Evolutionary conservation across 2,113 vertebrate species (phyloP).

Genomic region (Caloenas nicobarica): DNA sequence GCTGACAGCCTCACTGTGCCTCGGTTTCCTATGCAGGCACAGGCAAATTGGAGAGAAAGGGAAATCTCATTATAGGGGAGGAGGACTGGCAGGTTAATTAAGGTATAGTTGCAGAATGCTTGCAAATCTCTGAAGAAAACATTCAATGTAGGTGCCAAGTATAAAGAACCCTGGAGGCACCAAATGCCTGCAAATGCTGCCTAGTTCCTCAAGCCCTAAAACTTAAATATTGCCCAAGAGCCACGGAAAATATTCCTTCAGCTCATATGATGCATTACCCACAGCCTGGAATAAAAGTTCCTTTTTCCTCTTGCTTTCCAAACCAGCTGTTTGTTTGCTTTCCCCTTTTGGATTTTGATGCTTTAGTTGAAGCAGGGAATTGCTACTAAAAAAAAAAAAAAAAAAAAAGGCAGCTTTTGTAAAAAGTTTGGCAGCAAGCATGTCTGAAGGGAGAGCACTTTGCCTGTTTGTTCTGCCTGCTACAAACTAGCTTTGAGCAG

Average conservation of each 20-base stretch:
- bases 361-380: background rate
- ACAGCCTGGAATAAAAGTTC: conserved; percentile 24
- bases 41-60: background rate
- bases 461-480: background rate
- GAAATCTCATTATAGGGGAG: background rate
- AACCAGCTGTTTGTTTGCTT: conserved; percentile 58
- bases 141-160: background rate
- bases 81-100: background rate
- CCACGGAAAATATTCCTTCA: conserved; percentile 4
- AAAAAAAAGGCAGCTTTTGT: background rate
- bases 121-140: background rate
- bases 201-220: background rate
- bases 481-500: background rate
- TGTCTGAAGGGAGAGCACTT: background rate
- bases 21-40: background rate
- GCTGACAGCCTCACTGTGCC: too few relatives aligned
- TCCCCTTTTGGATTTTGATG: conserved; percentile 2
- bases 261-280: background rate
- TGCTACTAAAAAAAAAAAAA: background rate
- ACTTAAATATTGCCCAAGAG: conserved; percentile 3
- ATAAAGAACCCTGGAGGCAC: background rate
- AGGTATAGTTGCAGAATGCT: background rate
- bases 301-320: conserved; percentile 17
- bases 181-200: background rate
- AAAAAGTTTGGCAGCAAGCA: background rate